These are phyloP conservation scores for Apis laboriosa DNA, from an alignment of 1,140 invertebrate genomes.

Conservation along the genomic window DNA sequence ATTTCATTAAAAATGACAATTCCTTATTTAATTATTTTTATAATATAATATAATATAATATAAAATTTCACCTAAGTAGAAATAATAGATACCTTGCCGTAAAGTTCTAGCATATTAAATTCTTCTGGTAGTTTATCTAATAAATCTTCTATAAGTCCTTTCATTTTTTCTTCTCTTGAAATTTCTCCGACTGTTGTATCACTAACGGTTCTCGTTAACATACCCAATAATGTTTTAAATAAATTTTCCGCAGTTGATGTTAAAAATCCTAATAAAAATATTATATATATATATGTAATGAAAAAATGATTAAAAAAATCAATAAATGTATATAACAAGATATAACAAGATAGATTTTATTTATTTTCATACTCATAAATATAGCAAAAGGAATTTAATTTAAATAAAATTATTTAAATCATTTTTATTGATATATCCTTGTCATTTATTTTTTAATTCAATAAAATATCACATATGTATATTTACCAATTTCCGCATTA, in stretches of 20 bases:
- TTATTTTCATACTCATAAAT: no score
- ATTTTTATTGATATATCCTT: no score
- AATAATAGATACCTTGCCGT: slow-evolving; percentile 84
- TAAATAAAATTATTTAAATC: no score
- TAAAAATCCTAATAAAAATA: slow-evolving; percentile 83
- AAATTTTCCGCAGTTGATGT: slow-evolving; percentile 92
- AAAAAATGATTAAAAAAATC: no score
- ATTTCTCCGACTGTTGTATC: slow-evolving; percentile 84
- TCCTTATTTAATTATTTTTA: background rate
- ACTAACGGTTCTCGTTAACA: slow-evolving; percentile 92
- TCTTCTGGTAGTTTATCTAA: slow-evolving; percentile 93
- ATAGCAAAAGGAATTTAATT: no score
- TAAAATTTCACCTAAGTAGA: background rate
- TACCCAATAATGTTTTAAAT: slow-evolving; percentile 94
- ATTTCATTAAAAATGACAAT: background rate
- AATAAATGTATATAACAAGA: background rate
- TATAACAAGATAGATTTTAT: no score
- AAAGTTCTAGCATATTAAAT: slow-evolving; percentile 93
- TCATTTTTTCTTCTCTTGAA: slow-evolving; percentile 92
- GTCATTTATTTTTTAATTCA: no score
- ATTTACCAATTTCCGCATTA: slow-evolving; percentile 94
- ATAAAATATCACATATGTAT: background rate
- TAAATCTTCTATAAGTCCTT: slow-evolving; percentile 91
- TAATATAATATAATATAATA: background rate
- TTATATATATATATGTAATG: background rate